phyloP scores from a whole-genome alignment of 2,113 vertebrate genomes.

The Daboia siamensis region DNA sequence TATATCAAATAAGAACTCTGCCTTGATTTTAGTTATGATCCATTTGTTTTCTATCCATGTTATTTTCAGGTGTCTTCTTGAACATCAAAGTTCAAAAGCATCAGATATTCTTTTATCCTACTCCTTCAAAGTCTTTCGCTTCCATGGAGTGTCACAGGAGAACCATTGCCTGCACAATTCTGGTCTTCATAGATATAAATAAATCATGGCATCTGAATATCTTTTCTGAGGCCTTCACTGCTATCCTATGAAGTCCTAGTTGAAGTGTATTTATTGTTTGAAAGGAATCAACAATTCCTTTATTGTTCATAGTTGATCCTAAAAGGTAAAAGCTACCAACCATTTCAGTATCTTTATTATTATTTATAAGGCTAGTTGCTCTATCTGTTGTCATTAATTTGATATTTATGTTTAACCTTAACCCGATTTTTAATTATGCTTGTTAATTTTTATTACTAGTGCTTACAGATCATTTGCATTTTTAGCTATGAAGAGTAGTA shows the following conservation, averaged over 20 bases:
- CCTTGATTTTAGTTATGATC: neutral
- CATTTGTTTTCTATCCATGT: neutral
- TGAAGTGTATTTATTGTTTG: neutral
- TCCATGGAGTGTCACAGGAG: neutral
- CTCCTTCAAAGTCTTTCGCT: neutral
- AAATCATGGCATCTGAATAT: neutral
- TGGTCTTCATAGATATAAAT: neutral
- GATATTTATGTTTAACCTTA: neutral
- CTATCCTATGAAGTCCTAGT: neutral
- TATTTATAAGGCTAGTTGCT: neutral
- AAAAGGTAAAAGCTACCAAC: neutral
- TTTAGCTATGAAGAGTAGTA: neutral
- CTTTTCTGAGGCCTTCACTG: neutral
- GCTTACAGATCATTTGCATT: neutral
- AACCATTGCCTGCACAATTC: neutral
- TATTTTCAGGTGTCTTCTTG: neutral
- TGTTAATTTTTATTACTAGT: neutral
- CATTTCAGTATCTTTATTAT: neutral
- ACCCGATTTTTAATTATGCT: neutral
- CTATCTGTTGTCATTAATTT: neutral
- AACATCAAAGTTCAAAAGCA: neutral
- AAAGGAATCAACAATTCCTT: neutral
- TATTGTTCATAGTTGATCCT: neutral
- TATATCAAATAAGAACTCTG: neutral
- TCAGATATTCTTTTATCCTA: neutral